phyloP scores from a whole-genome alignment of 2,113 vertebrate genomes.

The Pantherophis guttatus region DNA sequence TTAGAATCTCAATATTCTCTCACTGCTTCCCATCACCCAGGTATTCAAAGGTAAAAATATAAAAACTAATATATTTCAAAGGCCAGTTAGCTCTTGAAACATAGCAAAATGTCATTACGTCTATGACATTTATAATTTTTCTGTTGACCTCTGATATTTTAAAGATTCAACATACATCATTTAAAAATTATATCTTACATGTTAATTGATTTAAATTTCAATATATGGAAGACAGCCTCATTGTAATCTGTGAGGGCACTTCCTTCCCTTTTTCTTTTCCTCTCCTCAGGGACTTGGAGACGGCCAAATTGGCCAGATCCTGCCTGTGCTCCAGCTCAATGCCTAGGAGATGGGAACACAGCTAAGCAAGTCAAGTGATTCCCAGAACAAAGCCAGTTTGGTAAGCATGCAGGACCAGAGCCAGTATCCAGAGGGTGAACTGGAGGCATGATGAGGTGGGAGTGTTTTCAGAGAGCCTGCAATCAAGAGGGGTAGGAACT shows the following conservation, averaged over 20 bases:
- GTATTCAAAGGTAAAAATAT: neutral
- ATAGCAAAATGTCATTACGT: neutral
- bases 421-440: neutral
- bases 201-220: neutral
- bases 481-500: neutral
- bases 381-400: neutral
- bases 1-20: neutral
- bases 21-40: neutral
- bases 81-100: neutral
- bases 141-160: neutral
- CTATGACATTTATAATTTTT: neutral
- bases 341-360: neutral
- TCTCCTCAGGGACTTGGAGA: neutral
- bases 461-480: neutral
- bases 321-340: neutral
- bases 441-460: neutral
- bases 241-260: neutral
- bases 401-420: neutral
- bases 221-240: neutral
- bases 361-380: neutral
- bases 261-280: neutral
- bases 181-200: slow-evolving; percentile 7
- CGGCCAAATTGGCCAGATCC: neutral
- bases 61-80: neutral
- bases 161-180: neutral